Evolutionary conservation across 2,113 vertebrate genomes (phyloP).

Genomic region (Brienomyrus brachyistius): DNA sequence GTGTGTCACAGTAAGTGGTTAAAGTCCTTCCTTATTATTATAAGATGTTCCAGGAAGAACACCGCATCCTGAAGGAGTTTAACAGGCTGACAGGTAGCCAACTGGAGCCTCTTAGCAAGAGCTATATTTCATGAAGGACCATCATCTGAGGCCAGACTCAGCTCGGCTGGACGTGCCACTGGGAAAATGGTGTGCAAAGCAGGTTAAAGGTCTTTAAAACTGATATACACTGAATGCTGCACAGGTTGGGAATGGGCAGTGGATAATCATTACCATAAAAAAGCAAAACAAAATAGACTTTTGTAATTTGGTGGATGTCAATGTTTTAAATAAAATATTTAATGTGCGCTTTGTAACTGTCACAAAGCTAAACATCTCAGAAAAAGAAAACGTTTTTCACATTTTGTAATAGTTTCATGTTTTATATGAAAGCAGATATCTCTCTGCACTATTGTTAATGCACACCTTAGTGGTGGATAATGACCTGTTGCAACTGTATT

Average conservation of each 20-base stretch:
- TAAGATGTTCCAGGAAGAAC: conserved; percentile 81
- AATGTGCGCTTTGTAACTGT: background rate
- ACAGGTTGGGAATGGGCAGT: background rate
- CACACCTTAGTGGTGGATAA: background rate
- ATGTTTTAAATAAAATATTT: background rate
- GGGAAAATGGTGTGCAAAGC: background rate
- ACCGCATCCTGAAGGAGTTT: conserved; percentile 69
- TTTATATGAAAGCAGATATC: background rate
- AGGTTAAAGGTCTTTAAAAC: background rate
- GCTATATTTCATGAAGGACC: conserved; percentile 28
- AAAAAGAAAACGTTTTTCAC: background rate
- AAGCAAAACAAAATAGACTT: background rate
- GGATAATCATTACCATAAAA: background rate
- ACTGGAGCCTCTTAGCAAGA: conserved; percentile 68
- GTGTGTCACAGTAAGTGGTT: background rate
- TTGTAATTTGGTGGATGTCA: background rate
- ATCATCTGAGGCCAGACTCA: background rate
- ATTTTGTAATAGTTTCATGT: background rate
- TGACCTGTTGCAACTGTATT: background rate
- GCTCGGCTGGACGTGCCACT: background rate
- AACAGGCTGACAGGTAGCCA: conserved; percentile 57
- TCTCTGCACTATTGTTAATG: background rate
- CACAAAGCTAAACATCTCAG: background rate
- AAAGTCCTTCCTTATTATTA: background rate
- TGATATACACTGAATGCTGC: background rate